Conservation (phyloP, 1,140 invertebrate genomes). For the Drosophila quadrilineata region DNA sequence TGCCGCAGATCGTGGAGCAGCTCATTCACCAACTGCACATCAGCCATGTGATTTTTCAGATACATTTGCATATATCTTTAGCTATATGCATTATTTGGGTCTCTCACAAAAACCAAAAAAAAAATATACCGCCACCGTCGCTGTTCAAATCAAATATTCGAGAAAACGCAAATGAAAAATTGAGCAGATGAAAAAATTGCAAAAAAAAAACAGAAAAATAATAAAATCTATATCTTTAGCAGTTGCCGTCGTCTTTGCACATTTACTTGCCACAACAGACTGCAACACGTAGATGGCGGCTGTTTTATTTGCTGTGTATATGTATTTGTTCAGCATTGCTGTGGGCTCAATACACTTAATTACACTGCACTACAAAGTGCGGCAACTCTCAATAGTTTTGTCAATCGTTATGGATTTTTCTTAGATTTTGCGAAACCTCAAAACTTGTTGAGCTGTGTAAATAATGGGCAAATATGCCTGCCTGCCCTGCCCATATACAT, state of each 20-base stretch:
- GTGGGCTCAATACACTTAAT: constrained; percentile 49
- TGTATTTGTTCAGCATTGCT: constrained; percentile 24
- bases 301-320: constrained; percentile 23
- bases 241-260: constrained; percentile 61
- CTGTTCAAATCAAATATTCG: constrained; percentile 49
- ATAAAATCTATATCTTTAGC: too few species aligned
- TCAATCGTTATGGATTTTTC: neutral
- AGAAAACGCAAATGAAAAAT: too few species aligned
- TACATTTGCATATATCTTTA: constrained; percentile 71
- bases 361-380: constrained; percentile 52
- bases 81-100: constrained; percentile 42
- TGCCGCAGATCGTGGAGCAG: constrained; percentile 70
- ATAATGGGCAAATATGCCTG: too few species aligned
- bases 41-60: constrained; percentile 77
- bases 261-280: constrained; percentile 56
- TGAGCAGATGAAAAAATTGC: too few species aligned
- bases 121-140: constrained; percentile 1
- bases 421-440: neutral
- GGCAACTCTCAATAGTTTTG: too few species aligned
- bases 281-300: constrained; percentile 38
- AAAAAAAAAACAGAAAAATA: too few species aligned
- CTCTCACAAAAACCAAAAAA: too few species aligned
- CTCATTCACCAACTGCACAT: constrained; percentile 74
- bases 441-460: constrained; percentile 6
- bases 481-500: constrained; percentile 52